Evolutionary conservation across 30 jellyfish, hydroid and myxozoan species (phyloP).

Genomic region (Rhopilema esculentum): DNA sequence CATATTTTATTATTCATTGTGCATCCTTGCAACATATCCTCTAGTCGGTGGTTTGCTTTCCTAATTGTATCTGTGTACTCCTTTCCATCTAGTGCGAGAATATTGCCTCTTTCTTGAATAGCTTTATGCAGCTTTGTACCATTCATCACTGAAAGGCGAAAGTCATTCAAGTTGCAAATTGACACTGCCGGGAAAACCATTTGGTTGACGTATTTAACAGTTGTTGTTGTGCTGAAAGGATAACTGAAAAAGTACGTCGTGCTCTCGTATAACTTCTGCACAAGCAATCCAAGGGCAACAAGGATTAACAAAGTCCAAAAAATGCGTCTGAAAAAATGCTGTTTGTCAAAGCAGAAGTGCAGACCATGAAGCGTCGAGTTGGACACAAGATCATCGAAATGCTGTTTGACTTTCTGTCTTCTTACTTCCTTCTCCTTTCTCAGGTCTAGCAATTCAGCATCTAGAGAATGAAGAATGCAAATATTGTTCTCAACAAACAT

Average conservation of each 20-base stretch:
- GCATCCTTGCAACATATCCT: conserved; percentile 83
- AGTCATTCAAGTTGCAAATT: conserved; percentile 86
- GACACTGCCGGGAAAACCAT: conserved; percentile 95
- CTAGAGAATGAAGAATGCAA: background rate
- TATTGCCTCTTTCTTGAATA: background rate
- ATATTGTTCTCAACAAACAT: background rate
- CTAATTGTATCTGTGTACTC: conserved; percentile 76
- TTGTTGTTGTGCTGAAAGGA: conserved; percentile 93
- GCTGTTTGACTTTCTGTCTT: conserved; percentile 30
- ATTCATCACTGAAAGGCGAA: conserved; percentile 73
- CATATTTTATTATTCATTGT: conserved; percentile 40
- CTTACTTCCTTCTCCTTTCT: conserved; percentile 57
- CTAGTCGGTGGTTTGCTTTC: conserved; percentile 83
- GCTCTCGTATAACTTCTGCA: conserved; percentile 88
- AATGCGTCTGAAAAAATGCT: conserved; percentile 71
- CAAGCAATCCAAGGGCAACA: conserved; percentile 84
- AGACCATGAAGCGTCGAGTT: conserved; percentile 91
- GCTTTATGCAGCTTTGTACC: conserved; percentile 73
- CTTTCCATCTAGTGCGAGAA: conserved; percentile 49
- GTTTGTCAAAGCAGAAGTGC: conserved; percentile 85
- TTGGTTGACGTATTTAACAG: conserved; percentile 69
- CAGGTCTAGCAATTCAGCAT: conserved; percentile 25
- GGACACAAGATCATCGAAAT: conserved; percentile 54
- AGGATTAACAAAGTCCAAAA: conserved; percentile 81
- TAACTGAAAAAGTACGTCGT: conserved; percentile 76